Conservation (phyloP, 2,113 vertebrate genomes). For the Clarias macrocephalus region DNA sequence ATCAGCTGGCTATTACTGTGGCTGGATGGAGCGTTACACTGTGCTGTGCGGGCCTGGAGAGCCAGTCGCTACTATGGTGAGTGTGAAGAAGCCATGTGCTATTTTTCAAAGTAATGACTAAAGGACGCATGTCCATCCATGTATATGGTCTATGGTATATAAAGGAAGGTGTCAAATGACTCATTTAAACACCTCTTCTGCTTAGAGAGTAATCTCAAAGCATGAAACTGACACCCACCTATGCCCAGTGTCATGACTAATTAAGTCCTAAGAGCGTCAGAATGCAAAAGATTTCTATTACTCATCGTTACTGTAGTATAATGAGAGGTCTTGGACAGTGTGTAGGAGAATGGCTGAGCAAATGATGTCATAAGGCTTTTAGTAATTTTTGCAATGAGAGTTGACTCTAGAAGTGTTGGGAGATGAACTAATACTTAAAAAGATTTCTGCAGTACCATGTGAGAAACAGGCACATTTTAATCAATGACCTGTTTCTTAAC, state of each 20-base stretch:
- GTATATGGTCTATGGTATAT: background rate
- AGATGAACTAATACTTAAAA: background rate
- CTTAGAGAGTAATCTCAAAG: constrained; percentile 22
- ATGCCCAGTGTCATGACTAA: constrained; percentile 34
- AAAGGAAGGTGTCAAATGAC: constrained; percentile 2
- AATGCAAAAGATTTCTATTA: constrained; percentile 33
- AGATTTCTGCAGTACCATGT: background rate
- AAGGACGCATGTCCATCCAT: background rate
- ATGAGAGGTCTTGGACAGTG: background rate
- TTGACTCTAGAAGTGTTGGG: background rate
- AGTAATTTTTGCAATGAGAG: background rate
- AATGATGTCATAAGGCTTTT: constrained; percentile 26
- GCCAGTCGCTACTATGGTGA: constrained; percentile 93
- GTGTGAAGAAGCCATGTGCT: constrained; percentile 54
- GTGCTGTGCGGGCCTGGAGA: constrained; percentile 92
- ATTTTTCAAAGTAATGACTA: background rate
- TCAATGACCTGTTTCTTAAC: background rate
- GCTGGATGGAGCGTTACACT: constrained; percentile 96
- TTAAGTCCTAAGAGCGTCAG: constrained; percentile 16
- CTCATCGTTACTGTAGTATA: constrained; percentile 18
- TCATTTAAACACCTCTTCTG: constrained; percentile 18
- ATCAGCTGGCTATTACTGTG: constrained; percentile 99
- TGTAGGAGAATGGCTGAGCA: background rate
- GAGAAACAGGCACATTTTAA: background rate
- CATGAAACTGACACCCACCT: constrained; percentile 6